Evolutionary conservation across 2,888 invertebrate genomes (phyloP).

Genomic region (Apotomis turbidana): DNA sequence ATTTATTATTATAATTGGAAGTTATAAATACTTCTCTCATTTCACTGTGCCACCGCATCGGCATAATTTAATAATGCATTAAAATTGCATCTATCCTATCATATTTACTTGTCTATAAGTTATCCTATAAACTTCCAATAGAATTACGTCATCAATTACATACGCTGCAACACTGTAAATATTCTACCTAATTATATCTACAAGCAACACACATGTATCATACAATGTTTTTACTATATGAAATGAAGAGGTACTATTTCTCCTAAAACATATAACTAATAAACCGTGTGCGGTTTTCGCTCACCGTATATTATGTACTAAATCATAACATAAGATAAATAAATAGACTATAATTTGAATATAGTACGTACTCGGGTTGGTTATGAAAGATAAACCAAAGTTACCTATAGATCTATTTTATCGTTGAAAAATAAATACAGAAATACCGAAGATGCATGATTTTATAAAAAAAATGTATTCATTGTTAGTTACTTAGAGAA

Average conservation of each 20-base stretch:
- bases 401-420: too few relatives aligned
- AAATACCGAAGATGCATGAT: too few relatives aligned
- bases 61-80: constrained; percentile 18
- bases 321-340: too few relatives aligned
- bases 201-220: constrained; percentile 15
- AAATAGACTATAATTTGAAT: too few relatives aligned
- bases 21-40: constrained; percentile 8
- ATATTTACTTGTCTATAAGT: constrained; percentile 25
- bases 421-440: too few relatives aligned
- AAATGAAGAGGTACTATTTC: neutral
- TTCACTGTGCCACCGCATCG: neutral
- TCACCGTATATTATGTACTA: too few relatives aligned
- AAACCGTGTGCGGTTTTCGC: too few relatives aligned
- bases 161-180: constrained; percentile 10
- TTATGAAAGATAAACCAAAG: too few relatives aligned
- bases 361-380: too few relatives aligned
- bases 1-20: too few relatives aligned
- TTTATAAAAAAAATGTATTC: neutral
- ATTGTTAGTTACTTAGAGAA: neutral
- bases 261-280: neutral
- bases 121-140: constrained; percentile 26
- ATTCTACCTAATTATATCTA: constrained; percentile 25
- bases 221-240: constrained; percentile 19
- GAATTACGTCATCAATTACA: constrained; percentile 29
- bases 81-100: constrained; percentile 31